phyloP scores from a whole-genome alignment of 2,888 invertebrate species.

The Catocala nupta region DNA sequence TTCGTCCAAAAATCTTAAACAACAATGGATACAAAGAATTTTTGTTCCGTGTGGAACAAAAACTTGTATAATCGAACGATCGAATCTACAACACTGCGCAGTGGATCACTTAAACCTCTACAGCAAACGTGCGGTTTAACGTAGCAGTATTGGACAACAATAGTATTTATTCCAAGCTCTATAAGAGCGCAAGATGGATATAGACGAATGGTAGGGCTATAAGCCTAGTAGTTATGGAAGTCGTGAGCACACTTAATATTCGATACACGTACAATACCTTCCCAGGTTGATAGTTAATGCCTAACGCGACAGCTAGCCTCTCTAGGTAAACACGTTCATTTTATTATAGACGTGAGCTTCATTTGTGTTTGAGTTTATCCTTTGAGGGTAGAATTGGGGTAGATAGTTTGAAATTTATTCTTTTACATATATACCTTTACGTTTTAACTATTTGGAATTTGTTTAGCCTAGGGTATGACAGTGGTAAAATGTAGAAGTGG shows the following conservation, averaged over 20 bases:
- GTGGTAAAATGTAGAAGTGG: no score
- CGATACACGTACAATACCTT: constrained; percentile 12
- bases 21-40: no score
- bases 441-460: no score
- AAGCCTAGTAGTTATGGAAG: neutral
- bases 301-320: constrained; percentile 9
- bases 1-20: no score
- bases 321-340: constrained; percentile 9
- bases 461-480: no score
- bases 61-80: no score
- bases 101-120: no score
- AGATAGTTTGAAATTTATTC: neutral
- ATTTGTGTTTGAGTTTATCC: neutral
- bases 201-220: neutral
- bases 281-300: constrained; percentile 6
- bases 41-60: no score
- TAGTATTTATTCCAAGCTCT: no score
- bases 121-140: no score
- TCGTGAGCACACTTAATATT: neutral
- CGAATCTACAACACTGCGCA: no score
- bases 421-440: neutral
- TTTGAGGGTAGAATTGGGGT: constrained; percentile 3
- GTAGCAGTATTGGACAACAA: no score
- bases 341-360: constrained; percentile 16
- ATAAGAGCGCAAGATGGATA: neutral